Conservation (phyloP, 2,888 invertebrate species). For the Rotaria macrura region DNA sequence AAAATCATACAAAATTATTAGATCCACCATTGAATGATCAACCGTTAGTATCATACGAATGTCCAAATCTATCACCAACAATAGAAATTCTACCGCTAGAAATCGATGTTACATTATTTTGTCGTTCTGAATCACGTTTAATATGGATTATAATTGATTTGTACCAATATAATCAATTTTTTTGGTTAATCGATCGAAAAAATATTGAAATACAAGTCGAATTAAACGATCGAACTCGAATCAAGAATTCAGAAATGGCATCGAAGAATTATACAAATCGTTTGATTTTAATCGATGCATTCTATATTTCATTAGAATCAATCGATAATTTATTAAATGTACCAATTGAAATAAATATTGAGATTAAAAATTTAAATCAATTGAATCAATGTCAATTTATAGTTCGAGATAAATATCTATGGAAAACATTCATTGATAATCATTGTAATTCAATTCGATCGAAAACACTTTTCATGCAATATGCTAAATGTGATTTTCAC, state of each 20-base stretch:
- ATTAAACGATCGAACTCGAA: background rate
- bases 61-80: background rate
- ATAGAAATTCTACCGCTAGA: background rate
- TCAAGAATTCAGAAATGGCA: background rate
- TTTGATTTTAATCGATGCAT: background rate
- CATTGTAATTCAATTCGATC: background rate
- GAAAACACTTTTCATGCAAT: background rate
- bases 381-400: background rate
- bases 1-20: background rate
- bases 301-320: background rate
- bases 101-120: background rate
- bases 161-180: background rate
- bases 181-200: background rate
- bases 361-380: background rate
- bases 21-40: background rate
- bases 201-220: background rate
- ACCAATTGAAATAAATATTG: background rate
- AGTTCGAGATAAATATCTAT: background rate
- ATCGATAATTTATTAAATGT: background rate
- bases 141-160: background rate
- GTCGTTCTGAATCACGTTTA: background rate
- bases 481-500: background rate
- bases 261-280: background rate
- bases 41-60: background rate
- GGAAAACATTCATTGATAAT: background rate